These are phyloP conservation scores for Chloroclystis v-ata DNA, from an alignment of 2,888 invertebrate genomes.

Conservation along the genomic window DNA sequence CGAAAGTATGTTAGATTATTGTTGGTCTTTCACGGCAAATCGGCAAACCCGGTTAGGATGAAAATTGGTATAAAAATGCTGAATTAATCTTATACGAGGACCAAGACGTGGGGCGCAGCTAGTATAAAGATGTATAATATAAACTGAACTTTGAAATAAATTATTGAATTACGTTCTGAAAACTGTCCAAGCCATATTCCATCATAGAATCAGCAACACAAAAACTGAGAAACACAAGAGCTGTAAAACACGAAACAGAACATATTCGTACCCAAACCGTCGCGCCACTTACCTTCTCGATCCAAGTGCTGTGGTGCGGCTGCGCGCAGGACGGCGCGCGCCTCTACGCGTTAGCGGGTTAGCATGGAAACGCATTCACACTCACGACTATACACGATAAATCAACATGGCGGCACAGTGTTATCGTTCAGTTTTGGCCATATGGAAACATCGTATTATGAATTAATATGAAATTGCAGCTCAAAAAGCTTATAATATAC, in stretches of 20 bases:
- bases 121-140: too few species aligned
- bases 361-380: conserved; percentile 77
- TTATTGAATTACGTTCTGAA: too few species aligned
- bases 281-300: conserved; percentile 86
- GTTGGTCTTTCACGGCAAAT: too few species aligned
- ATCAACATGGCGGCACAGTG: conserved; percentile 33
- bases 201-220: neutral
- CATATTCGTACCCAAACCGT: conserved; percentile 30
- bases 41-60: too few species aligned
- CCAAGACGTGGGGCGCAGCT: too few species aligned
- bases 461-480: conserved; percentile 22
- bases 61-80: too few species aligned
- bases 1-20: too few species aligned
- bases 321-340: conserved; percentile 69
- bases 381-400: conserved; percentile 49
- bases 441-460: conserved; percentile 28
- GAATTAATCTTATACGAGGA: too few species aligned
- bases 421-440: conserved; percentile 27
- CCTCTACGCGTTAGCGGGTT: conserved; percentile 77
- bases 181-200: too few species aligned
- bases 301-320: conserved; percentile 86
- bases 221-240: conserved; percentile 20
- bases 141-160: too few species aligned
- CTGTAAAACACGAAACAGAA: conserved; percentile 32
- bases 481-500: too few species aligned